Conservation (phyloP, 2,113 vertebrate genomes). For the Scophthalmus maximus region DNA sequence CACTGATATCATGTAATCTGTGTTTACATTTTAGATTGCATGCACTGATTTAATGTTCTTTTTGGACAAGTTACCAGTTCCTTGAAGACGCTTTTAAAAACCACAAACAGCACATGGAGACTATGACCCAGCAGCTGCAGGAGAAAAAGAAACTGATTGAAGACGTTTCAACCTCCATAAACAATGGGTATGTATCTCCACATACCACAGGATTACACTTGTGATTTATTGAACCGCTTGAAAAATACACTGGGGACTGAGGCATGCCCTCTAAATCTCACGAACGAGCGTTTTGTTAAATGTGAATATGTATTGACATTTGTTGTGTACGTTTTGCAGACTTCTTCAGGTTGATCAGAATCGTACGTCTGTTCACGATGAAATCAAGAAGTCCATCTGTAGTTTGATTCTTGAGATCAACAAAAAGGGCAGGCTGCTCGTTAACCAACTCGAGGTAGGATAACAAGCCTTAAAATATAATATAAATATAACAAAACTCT, state of each 20-base stretch:
- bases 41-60: conserved; percentile 13
- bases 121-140: conserved; percentile 90
- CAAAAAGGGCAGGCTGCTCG: conserved; percentile 92
- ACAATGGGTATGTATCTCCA: conserved; percentile 85
- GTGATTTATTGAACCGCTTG: too few relatives aligned
- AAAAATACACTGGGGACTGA: too few relatives aligned
- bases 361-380: conserved; percentile 89
- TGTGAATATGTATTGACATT: not conserved
- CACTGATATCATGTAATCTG: not conserved
- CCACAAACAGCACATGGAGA: conserved; percentile 93
- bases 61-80: conserved; percentile 90
- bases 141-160: conserved; percentile 94
- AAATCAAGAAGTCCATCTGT: conserved; percentile 95
- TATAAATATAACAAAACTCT: not conserved
- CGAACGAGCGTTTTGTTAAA: not conserved
- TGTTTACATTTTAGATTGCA: not conserved
- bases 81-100: conserved; percentile 93
- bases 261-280: too few relatives aligned
- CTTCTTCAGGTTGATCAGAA: conserved; percentile 94
- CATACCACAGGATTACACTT: not conserved
- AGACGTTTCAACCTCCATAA: conserved; percentile 90
- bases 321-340: conserved; percentile 74
- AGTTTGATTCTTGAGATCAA: conserved; percentile 95
- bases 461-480: not conserved
- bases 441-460: conserved; percentile 93